These are phyloP conservation scores for Notospermus geniculatus DNA, from an alignment of 1,140 invertebrate species.

Conservation along the genomic window DNA sequence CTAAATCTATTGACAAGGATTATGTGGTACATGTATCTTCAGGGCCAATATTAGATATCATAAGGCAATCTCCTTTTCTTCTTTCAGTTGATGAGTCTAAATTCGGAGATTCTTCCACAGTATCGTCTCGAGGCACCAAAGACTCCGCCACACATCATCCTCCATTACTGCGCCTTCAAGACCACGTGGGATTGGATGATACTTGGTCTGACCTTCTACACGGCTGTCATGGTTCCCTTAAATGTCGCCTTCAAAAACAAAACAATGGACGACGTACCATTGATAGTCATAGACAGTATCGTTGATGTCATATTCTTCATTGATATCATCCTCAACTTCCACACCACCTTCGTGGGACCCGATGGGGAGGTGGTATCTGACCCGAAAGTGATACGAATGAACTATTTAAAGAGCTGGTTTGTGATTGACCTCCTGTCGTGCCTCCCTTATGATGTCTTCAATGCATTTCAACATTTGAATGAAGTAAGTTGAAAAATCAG, in stretches of 20 bases:
- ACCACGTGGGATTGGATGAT: slow-evolving; percentile 99
- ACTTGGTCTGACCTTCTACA: slow-evolving; percentile 98
- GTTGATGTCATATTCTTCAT: slow-evolving; percentile 99
- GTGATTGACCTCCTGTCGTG: slow-evolving; percentile 98
- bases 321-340: slow-evolving; percentile 99
- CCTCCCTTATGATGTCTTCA: slow-evolving; percentile 99
- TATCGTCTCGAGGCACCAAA: slow-evolving; percentile 99
- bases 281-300: slow-evolving; percentile 82
- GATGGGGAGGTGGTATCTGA: slow-evolving; percentile 74
- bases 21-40: too few species aligned
- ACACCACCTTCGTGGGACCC: slow-evolving; percentile 98
- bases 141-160: slow-evolving; percentile 97
- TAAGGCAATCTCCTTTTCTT: background rate
- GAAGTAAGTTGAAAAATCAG: too few species aligned
- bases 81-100: slow-evolving; percentile 92
- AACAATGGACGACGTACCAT: slow-evolving; percentile 95
- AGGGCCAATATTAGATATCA: too few species aligned
- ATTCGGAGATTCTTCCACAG: slow-evolving; percentile 95
- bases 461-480: slow-evolving; percentile 99
- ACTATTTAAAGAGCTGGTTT: slow-evolving; percentile 99
- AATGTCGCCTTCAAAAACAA: slow-evolving; percentile 99
- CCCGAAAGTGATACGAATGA: slow-evolving; percentile 61
- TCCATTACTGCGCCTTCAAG: slow-evolving; percentile 98
- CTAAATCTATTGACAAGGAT: too few species aligned
- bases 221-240: slow-evolving; percentile 99